Evolutionary conservation across 2,888 invertebrate genomes (phyloP), one percentile per base, ranked within the genome.

Genomic region (Agapetus fuscipes): DNA sequence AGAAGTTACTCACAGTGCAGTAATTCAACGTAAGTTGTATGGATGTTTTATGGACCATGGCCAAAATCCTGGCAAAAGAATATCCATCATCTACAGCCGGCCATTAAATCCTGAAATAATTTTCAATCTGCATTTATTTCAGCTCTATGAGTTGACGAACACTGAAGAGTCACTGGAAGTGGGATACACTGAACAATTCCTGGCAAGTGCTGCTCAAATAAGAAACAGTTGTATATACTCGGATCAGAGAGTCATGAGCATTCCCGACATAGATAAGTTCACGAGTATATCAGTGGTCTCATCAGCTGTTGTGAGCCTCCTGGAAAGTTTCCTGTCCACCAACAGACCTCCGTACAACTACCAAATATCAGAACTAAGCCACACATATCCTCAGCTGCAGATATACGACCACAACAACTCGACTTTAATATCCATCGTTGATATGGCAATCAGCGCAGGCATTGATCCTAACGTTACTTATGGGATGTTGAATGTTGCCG

Each of bases 71-170:
- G n/a, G n/a, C n/a, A n/a, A n/a, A n/a, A n/a, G n/a, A n/a, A n/a
- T n/a, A n/a, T n/a, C n/a, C n/a, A n/a, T n/a, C n/a, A n/a, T n/a
- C n/a, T n/a, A n/a, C n/a, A n/a, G n/a, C n/a, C n/a, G n/a, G 30
- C 6, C 15, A 16, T 39, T 36, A 35, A 26, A 17, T 29, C n/a
- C 24, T 41, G 37, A 26, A 33, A 17, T 32, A 41, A 28, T 41
- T 34, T 37, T 30, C 13, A 12, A 40, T 45, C 28, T 34, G 33
- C 12, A n/a, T n/a, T n/a, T n/a, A n/a, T n/a, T n/a, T n/a, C 69
- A 85, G 85, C 78, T 78, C 59, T 83, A 79, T 50, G 72, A 78
- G 52, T 57, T 83, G 52, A 71, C 78, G 37, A 73, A 79, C 47
- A 75, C 74, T 5, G 68, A 71, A 52, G 62, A 83, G 16, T 76